Percentiles rank a stretch among this genome's conserved stretches.
These are phyloP conservation scores for Sprattus sprattus DNA, from an alignment of 2,113 vertebrate genomes.

Conservation along the genomic window DNA sequence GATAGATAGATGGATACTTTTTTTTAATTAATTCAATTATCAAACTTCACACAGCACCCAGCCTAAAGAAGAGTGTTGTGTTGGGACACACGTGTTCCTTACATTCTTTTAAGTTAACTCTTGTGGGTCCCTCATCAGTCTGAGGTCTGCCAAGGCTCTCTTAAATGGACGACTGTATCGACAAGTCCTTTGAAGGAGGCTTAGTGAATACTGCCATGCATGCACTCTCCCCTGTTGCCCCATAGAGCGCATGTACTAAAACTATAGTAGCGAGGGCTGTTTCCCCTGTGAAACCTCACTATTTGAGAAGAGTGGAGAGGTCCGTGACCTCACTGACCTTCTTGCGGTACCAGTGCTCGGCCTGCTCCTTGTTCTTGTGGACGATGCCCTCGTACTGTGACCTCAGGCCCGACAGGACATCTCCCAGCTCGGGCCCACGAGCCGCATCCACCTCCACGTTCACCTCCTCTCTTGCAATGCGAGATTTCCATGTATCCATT, in stretches of 20 bases:
- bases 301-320: neutral
- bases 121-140: neutral
- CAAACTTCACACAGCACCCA: neutral
- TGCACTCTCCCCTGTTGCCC: neutral
- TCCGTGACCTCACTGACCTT: slow-evolving; percentile 63
- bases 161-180: neutral
- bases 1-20: too few species aligned
- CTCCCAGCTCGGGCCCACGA: slow-evolving; percentile 69
- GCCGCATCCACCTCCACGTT: slow-evolving; percentile 74
- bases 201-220: neutral
- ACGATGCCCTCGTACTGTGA: slow-evolving; percentile 77
- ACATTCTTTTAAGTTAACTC: too few species aligned
- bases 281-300: neutral
- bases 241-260: neutral
- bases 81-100: too few species aligned
- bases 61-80: neutral
- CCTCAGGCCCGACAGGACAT: slow-evolving; percentile 68
- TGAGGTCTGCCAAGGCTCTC: neutral
- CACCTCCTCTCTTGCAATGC: slow-evolving; percentile 70
- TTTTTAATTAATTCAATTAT: too few species aligned
- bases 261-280: neutral
- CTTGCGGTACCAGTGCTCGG: slow-evolving; percentile 75
- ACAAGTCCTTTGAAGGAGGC: neutral
- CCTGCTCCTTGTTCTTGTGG: slow-evolving; percentile 76
- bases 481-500: slow-evolving; percentile 67